Evolutionary conservation across 1,140 invertebrate species (phyloP), one percentile per base, ranked within the genome.

Genomic region (Aphelinus certus): DNA sequence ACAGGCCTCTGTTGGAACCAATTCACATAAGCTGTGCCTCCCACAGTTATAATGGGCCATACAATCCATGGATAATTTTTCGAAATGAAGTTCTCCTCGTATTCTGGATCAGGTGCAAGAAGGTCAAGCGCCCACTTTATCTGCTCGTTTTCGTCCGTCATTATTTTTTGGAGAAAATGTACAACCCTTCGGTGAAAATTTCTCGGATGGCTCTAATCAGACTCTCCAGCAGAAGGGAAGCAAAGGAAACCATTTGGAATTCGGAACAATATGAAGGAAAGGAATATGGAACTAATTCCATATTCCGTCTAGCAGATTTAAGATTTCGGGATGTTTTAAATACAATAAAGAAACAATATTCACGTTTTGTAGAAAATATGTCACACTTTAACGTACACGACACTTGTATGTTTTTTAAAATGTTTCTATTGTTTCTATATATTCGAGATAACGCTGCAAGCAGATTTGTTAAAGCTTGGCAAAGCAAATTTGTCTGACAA

Each of bases 91-190:
- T 73, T 72, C 45, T 68, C 43, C n/a, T 76, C 6, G 42, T 76
- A 63, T 46, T 9, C 6, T 26, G 70, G 70, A 69, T 73, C 70
- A 9, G 70, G 70, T 45, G 57, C 1, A 0, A 76, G 48, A 42
- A 76, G 7, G 46, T 76, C 70, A 10, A 76, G 2, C 7, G 75
- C 75, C 75, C 75, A 76, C 10, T 73, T 10, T 48, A 71, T 66
- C 7, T 66, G 51, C 1, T 48, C 4, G 5, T 71, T 63, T 7
- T 45, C 60, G 7, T 7, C 51, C 3, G 26, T 26, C 26, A 26
- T 26, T 26, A 26, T 26, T 26, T 26, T 26, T 26, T 26, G 26
- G 26, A 26, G 26, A 26, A 26, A 26, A 26, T 26, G 26, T 26
- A 26, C 26, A 26, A 26, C 26, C 26, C 26, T 26, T 26, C 26